phyloP scores from a whole-genome alignment of 2,888 invertebrate genomes.

The Nipponacmea schrenckii region DNA sequence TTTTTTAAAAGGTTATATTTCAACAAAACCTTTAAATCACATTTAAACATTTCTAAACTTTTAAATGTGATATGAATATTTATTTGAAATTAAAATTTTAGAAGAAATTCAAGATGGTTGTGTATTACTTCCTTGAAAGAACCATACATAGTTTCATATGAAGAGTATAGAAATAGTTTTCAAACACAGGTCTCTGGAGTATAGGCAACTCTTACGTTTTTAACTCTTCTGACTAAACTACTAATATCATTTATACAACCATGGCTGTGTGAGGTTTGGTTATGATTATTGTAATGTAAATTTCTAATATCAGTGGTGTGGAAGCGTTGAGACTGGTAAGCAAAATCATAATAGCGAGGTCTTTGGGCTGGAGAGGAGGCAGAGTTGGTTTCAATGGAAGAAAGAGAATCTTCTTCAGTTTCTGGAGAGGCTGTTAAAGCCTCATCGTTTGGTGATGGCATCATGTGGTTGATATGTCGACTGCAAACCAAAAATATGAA shows the following conservation, averaged over 20 bases:
- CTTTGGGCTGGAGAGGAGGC: neutral
- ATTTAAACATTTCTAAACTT: too few species aligned
- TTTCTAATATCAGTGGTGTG: neutral
- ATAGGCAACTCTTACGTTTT: constrained; percentile 59
- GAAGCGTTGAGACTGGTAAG: neutral
- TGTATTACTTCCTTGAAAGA: too few species aligned
- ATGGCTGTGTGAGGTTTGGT: constrained; percentile 40
- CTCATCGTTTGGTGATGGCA: constrained; percentile 47
- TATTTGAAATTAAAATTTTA: too few species aligned
- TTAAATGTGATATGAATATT: too few species aligned
- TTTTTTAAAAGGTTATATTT: too few species aligned
- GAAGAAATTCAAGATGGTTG: too few species aligned
- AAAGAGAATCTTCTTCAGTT: constrained; percentile 27
- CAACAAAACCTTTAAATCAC: too few species aligned
- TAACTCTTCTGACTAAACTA: constrained; percentile 55
- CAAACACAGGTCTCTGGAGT: constrained; percentile 55
- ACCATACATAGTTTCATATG: too few species aligned
- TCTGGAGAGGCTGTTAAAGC: constrained; percentile 32
- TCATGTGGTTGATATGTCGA: constrained; percentile 52
- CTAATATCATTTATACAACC: constrained; percentile 58
- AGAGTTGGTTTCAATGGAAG: neutral
- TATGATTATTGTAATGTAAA: constrained; percentile 21
- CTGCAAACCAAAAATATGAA: constrained; percentile 31
- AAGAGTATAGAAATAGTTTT: neutral
- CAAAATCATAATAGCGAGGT: neutral